Conservation (phyloP, 1,140 invertebrate species). For the Lepidurus couesii region DNA sequence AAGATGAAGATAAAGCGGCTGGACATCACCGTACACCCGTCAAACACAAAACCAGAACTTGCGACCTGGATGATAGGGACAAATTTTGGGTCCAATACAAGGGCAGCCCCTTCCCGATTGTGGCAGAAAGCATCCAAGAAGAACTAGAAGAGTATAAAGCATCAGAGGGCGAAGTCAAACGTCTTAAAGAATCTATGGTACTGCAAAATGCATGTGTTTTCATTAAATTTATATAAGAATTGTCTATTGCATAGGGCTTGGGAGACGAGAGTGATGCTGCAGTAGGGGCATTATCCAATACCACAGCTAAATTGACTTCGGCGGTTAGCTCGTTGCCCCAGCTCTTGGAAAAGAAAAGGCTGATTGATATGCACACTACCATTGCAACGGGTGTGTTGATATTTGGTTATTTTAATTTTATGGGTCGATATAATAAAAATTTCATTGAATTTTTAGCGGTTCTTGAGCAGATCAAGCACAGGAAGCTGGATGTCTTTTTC, state of each 20-base stretch:
- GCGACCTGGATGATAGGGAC: constrained; percentile 82
- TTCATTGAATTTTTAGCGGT: constrained; percentile 53
- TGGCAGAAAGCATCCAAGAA: constrained; percentile 97
- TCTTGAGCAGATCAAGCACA: constrained; percentile 81
- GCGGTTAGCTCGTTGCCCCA: constrained; percentile 94
- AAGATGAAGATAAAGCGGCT: constrained; percentile 42
- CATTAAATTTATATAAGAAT: neutral
- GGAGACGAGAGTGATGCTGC: constrained; percentile 69
- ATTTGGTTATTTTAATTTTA: constrained; percentile 21
- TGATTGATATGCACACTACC: constrained; percentile 98
- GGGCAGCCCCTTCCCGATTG: constrained; percentile 92
- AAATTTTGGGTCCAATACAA: constrained; percentile 90
- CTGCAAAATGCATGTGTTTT: constrained; percentile 25
- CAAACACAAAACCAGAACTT: constrained; percentile 69
- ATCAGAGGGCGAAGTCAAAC: constrained; percentile 94
- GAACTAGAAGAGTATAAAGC: constrained; percentile 90
- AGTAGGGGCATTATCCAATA: constrained; percentile 36
- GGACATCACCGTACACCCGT: constrained; percentile 39
- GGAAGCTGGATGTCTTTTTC: constrained; percentile 91
- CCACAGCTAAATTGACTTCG: constrained; percentile 59
- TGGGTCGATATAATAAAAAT: constrained; percentile 33
- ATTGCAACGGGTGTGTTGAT: constrained; percentile 73
- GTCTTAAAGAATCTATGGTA: constrained; percentile 84
- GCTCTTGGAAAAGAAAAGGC: constrained; percentile 89
- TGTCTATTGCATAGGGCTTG: constrained; percentile 51